Evolutionary conservation across 2,888 invertebrate genomes (phyloP), one percentile per base, ranked within the genome.

Genomic region (Falcaria lacertinaria): DNA sequence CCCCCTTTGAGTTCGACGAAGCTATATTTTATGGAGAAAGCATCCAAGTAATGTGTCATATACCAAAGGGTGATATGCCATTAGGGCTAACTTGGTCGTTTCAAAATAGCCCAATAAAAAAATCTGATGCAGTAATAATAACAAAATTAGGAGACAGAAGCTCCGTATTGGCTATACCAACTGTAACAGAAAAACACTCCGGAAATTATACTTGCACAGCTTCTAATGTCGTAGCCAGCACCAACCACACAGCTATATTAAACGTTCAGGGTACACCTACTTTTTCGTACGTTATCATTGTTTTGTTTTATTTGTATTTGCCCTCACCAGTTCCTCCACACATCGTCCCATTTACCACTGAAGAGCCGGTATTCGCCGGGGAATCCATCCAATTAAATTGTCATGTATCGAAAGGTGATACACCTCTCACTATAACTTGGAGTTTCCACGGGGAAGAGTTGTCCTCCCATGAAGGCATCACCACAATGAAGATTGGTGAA

Each of bases 161-260:
- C 63, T 92, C 92, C 51, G 89, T 93, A 48, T 74, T 93, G 63
- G 92, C 91, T 56, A 93, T 94, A 52, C 92, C 92, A 54, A 90
- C 92, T 7, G 93, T 93, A 38, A 91, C 91, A 57, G 92, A 92
- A 44, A 90, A 91, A 57, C 94, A 95, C 77, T 91, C 92, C 37
- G 95, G 95, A 53, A 93, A 92, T 74, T 95, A 95, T 76, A 94
- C 94, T 39, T 96, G 95, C 81, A 90, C 91, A 57, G 95, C 94
- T 44, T 90, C 90, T 54, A 95, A 95, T 82, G 75, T 80, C 54
- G 93, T 93, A 73, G 94, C 94, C 47, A 87, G 82, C 67, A 90
- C 91, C 58, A 91, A 90, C 66, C 91, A 92, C 81, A 91, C 92
- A 47, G 91, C 92, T 46, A 80, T 82, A 57, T 84, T 94, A 68